phyloP scores from a whole-genome alignment of 2,797 vertebrate species.

The Hydrolagus colliei region DNA sequence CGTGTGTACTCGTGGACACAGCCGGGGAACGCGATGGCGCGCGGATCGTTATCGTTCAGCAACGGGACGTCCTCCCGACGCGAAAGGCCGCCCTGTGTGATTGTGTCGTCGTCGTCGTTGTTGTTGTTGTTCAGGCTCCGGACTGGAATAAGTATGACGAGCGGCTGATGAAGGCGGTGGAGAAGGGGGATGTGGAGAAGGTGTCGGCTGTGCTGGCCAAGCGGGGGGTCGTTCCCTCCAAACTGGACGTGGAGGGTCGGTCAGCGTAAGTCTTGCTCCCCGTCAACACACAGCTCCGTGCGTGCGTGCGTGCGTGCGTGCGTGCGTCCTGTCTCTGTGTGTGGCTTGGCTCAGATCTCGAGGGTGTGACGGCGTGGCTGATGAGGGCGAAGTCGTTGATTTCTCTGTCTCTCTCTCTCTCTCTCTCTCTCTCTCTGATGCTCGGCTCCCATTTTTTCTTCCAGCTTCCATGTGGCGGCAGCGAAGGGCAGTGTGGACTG shows the following conservation, averaged over 20 bases:
- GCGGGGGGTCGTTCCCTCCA: slow-evolving; percentile 84
- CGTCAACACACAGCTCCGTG: no score
- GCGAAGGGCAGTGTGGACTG: slow-evolving; percentile 88
- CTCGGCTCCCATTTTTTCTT: slow-evolving; percentile 9
- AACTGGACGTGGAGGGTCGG: slow-evolving; percentile 87
- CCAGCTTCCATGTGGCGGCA: slow-evolving; percentile 86
- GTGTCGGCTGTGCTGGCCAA: slow-evolving; percentile 80
- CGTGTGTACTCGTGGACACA: no score
- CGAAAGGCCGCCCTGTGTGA: no score
- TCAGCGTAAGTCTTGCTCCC: slow-evolving; percentile 77
- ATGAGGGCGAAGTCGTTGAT: not conserved
- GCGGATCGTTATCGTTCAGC: no score
- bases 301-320: no score
- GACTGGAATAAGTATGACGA: slow-evolving; percentile 98
- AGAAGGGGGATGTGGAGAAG: slow-evolving; percentile 88
- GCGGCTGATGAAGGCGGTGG: slow-evolving; percentile 92
- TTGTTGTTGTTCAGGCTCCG: slow-evolving; percentile 56
- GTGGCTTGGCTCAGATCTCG: no score
- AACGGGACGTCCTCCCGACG: no score
- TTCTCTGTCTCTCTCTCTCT: not conserved
- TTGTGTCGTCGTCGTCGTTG: no score
- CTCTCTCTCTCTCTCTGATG: not conserved
- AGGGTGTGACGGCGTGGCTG: not conserved
- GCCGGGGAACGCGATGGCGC: no score
- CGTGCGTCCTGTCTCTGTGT: no score